Evolutionary conservation across 2,888 invertebrate species (phyloP), one percentile per base, ranked within the genome.

Genomic region (Aphidoletes aphidimyza): DNA sequence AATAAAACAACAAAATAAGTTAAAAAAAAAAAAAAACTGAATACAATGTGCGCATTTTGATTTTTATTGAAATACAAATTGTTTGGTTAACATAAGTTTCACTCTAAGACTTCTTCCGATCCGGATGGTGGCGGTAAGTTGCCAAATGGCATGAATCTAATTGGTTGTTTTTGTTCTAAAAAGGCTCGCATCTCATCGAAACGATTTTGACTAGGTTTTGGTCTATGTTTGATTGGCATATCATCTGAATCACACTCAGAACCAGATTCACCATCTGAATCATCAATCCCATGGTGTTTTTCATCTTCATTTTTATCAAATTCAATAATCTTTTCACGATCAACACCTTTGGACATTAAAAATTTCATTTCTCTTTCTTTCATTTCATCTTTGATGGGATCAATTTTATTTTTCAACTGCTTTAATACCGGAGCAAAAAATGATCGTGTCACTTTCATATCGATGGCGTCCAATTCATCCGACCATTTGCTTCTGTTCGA

Each of bases 311-410:
- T 9, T 22, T 78, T 19, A 69, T 78, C 69, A n/a, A 30, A 78
- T 17, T 78, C 59, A n/a, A 45, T 17, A n/a, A 81, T 47, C 11
- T 47, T 69, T 11, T 47, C 26, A 17, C 9, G 88, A 87, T 90
- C 88, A 30, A 90, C 89, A 22, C 90, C 90, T 49, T 90, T 90
- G 22, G 89, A 86, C 6, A 89, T 86, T 11, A 90, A 86, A 22
- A 89, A 88, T 54, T 88, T 87, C 2, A 89, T 88, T 85, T 90
- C 90, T 84, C 89, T 89, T 83, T 89, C 88, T 8, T 89, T 86
- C 89, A 90, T 89, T 6, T 89, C 88, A 36, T 88, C 87, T 0
- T 89, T 88, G 86, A 90, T 90, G 9, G 90, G 90, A 87, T 89
- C 88, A 49, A 90, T 89, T 85, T 89, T 89, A 86, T 88, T 86